phyloP scores from a whole-genome alignment of 2,113 vertebrate species.

The Balaeniceps rex region DNA sequence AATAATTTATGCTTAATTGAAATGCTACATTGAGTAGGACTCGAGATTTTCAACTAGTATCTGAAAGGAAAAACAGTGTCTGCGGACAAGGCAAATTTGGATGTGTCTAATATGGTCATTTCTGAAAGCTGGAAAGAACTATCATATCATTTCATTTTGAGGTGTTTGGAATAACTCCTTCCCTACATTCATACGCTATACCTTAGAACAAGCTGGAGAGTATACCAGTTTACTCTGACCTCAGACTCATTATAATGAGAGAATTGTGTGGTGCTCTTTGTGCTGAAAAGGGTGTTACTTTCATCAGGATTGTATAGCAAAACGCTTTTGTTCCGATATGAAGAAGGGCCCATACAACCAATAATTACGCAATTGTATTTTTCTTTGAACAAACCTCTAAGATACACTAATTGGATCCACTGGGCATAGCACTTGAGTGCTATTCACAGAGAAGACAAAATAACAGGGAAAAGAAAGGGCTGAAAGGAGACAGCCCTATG shows the following conservation, averaged over 20 bases:
- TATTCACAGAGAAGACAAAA: not conserved
- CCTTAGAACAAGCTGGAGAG: not conserved
- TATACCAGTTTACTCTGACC: not conserved
- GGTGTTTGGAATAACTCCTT: not conserved
- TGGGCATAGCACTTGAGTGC: not conserved
- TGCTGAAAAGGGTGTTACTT: not conserved
- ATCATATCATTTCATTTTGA: not conserved
- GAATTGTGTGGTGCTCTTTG: not conserved
- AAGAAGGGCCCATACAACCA: not conserved
- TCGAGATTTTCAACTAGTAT: not conserved
- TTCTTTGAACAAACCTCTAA: not conserved
- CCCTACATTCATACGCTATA: not conserved
- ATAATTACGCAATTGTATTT: not conserved
- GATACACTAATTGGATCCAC: not conserved
- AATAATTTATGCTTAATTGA: slow-evolving; percentile 13
- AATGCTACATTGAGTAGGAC: not conserved
- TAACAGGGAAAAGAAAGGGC: not conserved
- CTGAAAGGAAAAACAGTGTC: not conserved
- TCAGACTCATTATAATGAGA: not conserved
- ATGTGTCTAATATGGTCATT: not conserved
- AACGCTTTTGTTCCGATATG: not conserved
- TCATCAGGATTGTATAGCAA: not conserved
- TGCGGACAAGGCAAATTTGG: not conserved
- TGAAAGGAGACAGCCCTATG: not conserved
- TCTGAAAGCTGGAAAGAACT: not conserved